Evolutionary conservation across 2,113 vertebrate genomes (phyloP).

Genomic region (Oncorhynchus nerka): DNA sequence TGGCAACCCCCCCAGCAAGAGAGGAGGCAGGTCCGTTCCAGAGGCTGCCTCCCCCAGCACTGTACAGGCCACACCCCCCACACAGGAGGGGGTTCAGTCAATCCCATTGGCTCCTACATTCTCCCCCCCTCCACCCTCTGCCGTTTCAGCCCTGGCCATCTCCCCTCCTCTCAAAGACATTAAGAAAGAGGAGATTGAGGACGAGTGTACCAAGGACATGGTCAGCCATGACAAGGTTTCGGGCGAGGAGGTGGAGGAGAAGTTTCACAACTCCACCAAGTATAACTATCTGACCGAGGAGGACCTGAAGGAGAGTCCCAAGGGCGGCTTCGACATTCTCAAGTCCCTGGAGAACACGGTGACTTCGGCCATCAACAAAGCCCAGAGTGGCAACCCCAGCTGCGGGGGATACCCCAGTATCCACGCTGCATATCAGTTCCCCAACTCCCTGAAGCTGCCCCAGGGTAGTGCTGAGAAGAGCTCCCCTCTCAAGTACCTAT

Average conservation of each 20-base stretch:
- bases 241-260: slow-evolving; percentile 76
- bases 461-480: slow-evolving; percentile 81
- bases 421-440: slow-evolving; percentile 98
- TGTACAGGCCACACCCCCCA: slow-evolving; percentile 49
- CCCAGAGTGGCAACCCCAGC: slow-evolving; percentile 94
- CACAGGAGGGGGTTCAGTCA: slow-evolving; percentile 89
- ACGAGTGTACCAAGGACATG: slow-evolving; percentile 66
- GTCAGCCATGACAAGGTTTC: slow-evolving; percentile 75
- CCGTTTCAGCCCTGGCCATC: slow-evolving; percentile 64
- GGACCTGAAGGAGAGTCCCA: slow-evolving; percentile 94
- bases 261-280: slow-evolving; percentile 86
- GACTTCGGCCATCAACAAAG: slow-evolving; percentile 96
- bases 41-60: slow-evolving; percentile 74
- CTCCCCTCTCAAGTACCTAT: slow-evolving; percentile 81
- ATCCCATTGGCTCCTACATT: slow-evolving; percentile 89
- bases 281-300: slow-evolving; percentile 96
- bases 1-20: slow-evolving; percentile 84
- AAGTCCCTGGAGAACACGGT: slow-evolving; percentile 98
- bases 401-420: slow-evolving; percentile 99
- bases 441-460: slow-evolving; percentile 88
- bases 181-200: slow-evolving; percentile 89
- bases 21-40: slow-evolving; percentile 85
- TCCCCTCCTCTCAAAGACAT: slow-evolving; percentile 83
- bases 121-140: slow-evolving; percentile 51
- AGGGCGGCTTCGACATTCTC: slow-evolving; percentile 93